Percentiles rank a stretch among this genome's conserved stretches.
Conservation (phyloP, 2,888 invertebrate species). For the Aphelenchoides bicaudatus region DNA sequence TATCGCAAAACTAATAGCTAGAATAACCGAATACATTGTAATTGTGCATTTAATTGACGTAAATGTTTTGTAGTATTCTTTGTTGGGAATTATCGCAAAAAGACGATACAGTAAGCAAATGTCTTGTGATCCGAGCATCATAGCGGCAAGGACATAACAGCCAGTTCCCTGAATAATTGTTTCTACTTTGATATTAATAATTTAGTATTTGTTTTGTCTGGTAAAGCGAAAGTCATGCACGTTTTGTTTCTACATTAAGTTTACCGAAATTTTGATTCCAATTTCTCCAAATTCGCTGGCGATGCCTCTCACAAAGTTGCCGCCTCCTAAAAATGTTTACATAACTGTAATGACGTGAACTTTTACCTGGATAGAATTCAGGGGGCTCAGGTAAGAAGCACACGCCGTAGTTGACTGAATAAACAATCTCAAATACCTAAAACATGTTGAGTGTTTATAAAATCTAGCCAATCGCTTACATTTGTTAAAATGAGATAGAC, state of each 20-base stretch:
- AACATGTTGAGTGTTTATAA: background rate
- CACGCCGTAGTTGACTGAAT: background rate
- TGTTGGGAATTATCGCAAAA: background rate
- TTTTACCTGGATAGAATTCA: slow-evolving; percentile 1
- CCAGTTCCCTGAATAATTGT: background rate
- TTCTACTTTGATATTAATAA: background rate
- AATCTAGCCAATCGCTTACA: background rate
- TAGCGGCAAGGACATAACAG: background rate
- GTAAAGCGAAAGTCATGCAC: no score
- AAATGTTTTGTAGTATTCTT: background rate
- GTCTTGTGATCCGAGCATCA: background rate
- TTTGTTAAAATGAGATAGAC: background rate
- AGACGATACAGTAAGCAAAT: background rate
- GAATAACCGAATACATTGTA: background rate
- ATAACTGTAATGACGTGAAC: no score
- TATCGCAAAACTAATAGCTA: background rate
- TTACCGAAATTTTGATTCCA: no score
- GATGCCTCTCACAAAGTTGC: no score
- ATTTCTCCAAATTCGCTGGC: no score
- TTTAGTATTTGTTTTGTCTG: no score
- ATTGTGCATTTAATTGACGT: background rate
- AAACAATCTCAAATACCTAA: slow-evolving; percentile 1
- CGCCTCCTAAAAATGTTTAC: no score
- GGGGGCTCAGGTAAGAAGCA: background rate
- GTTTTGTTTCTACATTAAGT: no score